Evolutionary conservation across 92 coral and sea anemone genomes (phyloP), one percentile per base, ranked within the genome.

Genomic region (Porites rus): DNA sequence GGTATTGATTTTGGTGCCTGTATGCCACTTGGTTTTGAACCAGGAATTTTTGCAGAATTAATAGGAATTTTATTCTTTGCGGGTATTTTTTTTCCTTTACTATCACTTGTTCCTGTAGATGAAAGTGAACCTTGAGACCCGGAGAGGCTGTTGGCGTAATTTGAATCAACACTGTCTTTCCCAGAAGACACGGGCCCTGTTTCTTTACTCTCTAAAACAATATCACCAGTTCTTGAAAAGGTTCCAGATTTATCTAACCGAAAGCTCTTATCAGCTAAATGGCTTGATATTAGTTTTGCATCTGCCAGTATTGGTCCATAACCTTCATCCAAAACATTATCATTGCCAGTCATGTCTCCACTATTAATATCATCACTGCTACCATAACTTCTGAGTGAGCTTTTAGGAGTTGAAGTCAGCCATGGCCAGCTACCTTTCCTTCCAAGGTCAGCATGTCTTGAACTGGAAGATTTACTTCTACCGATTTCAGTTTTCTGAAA

Each of bases 61-160:
- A 38, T 4, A 64, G 72, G 51, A 51, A 51, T 74, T 62, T 25
- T 38, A 2, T 43, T 83, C 21, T 68, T 73, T 7, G 87, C 2
- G 22, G 73, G 63, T 18, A 51, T 63, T 67, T 78, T 72, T 13
- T 68, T 68, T 19, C 84, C 88, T 62, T 63, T 86, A 73, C 90
- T 85, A 50, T 56, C 85, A 51, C 24, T 81, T 73, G 90, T 63
- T 21, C 85, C 92, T 25, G 66, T 75, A 6, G 94, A 92, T 22
- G 94, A 92, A 53, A 92, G 65, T 12, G 94, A 92, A 8, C 78
- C 80, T 28, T 88, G 92, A 13, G 94, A 92, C 2, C 90, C 88
- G 7, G 94, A 88, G 9, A 76, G 67, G 69, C 83, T 76, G 46
- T 69, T 77, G 0, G 69, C 19, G n/a, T 75, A 17, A 59, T 56